Base-by-base conservation (phyloP, 2,797 vertebrate species). In the Psittacula derbiana region DNA sequence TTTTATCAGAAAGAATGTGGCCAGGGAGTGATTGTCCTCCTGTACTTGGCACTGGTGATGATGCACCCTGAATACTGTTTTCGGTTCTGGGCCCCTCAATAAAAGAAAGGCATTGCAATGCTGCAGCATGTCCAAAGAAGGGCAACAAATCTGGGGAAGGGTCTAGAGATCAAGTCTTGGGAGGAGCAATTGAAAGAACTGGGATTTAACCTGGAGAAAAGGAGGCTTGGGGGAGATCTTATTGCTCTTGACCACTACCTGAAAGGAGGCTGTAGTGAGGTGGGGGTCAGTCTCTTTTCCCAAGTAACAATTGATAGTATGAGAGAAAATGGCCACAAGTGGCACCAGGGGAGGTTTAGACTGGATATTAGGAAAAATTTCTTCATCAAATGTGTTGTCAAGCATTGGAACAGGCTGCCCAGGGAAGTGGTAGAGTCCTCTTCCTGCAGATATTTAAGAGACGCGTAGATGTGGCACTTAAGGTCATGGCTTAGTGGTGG, bases 381-480 rank as follows among this genome's bases (percentile, higher is more conserved):
- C 5, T 64, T 86, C 28, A 30, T 12, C 2, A 5, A 15, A 31
- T 49, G 4, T 2, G 2, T 73, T 28, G 15, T 65, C 36, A 86
- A 21, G 1, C 25, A 23, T 4, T 28, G 31, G 19, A 57, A 57
- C n/a, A 23, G 21, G n/a, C 55, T 33, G 20, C 55, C 20, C 55
- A 33, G 4, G 55, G 55, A 57, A 57, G 20, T 57, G 21, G 21
- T 10, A 21, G 13, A 36, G 13, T 43, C 4, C 6, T 2, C 12
- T 24, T 17, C 24, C 25, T 76, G 10, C 6, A 49, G 4, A 6
- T 36, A 30, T 72, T 87, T 64, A 58, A 62, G 50, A 67, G 4
- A 36, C 0, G 0, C 10, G 2, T 19, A 47, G 15, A 17, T 8
- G 4, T n/a, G 14, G 16, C 1, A 0, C 2, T 64, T 30, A 5